Conservation (phyloP, 2,888 invertebrate species). For the Argynnis bischoffii region DNA sequence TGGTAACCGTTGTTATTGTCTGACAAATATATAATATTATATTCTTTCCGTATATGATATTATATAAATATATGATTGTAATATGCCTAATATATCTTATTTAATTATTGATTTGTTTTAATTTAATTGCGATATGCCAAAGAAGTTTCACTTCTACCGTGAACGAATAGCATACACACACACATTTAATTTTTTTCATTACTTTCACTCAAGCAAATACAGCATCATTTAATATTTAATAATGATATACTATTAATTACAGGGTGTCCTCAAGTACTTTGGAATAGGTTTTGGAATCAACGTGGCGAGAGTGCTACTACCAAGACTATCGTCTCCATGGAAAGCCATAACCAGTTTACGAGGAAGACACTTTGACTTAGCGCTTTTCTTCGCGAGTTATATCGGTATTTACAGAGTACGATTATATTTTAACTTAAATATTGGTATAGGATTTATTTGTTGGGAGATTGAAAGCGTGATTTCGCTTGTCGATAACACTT, state of each 20-base stretch:
- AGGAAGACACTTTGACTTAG: constrained; percentile 67
- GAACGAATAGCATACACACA: too few species aligned
- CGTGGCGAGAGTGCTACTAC: constrained; percentile 59
- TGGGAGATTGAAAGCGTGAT: not conserved
- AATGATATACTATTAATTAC: constrained; percentile 42
- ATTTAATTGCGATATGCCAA: too few species aligned
- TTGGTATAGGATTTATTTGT: not conserved
- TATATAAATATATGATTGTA: too few species aligned
- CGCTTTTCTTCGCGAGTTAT: constrained; percentile 75
- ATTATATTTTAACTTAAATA: constrained; percentile 37
- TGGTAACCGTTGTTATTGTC: too few species aligned
- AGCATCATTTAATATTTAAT: not conserved
- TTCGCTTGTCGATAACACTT: too few species aligned
- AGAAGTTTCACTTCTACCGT: too few species aligned
- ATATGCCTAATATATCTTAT: too few species aligned
- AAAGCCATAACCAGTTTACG: constrained; percentile 63
- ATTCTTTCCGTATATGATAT: too few species aligned
- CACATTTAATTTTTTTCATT: too few species aligned
- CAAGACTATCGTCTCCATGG: constrained; percentile 60
- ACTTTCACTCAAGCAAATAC: too few species aligned
- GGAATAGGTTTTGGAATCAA: constrained; percentile 67
- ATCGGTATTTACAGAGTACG: constrained; percentile 82
- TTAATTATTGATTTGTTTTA: too few species aligned
- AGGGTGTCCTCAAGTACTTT: constrained; percentile 69
- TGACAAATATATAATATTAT: too few species aligned